Conservation (phyloP, 2,113 vertebrate species). For the Engystomops pustulosus region DNA sequence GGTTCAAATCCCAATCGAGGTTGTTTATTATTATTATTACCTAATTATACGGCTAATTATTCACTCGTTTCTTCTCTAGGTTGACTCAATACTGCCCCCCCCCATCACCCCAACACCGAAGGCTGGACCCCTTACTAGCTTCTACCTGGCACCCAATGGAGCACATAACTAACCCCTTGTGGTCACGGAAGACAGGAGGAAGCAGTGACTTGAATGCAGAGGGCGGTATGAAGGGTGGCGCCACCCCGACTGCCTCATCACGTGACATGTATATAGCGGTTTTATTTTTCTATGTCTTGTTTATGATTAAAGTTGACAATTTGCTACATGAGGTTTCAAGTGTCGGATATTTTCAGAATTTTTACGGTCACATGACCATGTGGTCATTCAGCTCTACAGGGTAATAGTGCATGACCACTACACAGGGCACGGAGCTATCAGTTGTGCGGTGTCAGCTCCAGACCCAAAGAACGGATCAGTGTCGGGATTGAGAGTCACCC, state of each 20-base stretch:
- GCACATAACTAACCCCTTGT: neutral
- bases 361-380: too few relatives aligned
- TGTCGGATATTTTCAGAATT: too few relatives aligned
- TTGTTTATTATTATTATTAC: neutral
- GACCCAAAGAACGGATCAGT: too few relatives aligned
- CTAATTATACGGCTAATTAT: constrained; percentile 32
- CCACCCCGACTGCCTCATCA: too few relatives aligned
- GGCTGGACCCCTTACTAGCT: neutral
- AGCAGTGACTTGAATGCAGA: neutral
- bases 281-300: neutral
- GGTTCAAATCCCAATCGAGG: neutral
- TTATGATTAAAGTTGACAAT: neutral
- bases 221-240: neutral
- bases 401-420: too few relatives aligned
- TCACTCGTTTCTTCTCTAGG: too few relatives aligned
- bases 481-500: too few relatives aligned
- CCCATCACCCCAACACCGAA: neutral
- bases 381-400: too few relatives aligned
- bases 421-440: too few relatives aligned
- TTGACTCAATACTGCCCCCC: neutral
- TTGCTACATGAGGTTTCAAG: neutral
- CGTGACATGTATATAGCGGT: neutral
- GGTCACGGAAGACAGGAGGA: neutral
- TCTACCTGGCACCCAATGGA: neutral
- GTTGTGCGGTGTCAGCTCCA: too few relatives aligned